Conservation (phyloP, 2,797 vertebrate species). For the Etheostoma perlongum region DNA sequence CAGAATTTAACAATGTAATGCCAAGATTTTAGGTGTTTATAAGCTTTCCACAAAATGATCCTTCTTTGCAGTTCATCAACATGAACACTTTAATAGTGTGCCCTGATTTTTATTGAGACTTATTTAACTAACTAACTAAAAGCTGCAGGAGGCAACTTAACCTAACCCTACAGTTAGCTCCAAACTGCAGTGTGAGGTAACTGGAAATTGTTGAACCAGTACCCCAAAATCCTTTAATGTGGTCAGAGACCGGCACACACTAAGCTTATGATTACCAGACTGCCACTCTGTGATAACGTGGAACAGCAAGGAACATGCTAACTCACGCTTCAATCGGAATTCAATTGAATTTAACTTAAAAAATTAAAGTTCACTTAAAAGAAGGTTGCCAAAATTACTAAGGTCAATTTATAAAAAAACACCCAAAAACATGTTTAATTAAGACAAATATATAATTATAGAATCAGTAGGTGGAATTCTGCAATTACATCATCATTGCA, state of each 20-base stretch:
- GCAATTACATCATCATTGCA: neutral
- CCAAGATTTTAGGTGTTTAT: neutral
- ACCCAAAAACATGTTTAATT: neutral
- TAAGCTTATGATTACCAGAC: neutral
- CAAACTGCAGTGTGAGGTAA: neutral
- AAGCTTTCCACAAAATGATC: too few relatives aligned
- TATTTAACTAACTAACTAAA: slow-evolving; percentile 4
- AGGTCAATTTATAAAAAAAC: slow-evolving; percentile 9
- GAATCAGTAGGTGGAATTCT: neutral
- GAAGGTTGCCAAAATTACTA: neutral
- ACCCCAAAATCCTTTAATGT: neutral
- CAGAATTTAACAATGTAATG: neutral
- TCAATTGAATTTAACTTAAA: neutral
- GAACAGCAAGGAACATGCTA: neutral
- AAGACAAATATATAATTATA: neutral
- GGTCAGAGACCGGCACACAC: neutral
- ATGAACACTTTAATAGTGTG: too few relatives aligned
- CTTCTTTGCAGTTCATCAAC: too few relatives aligned
- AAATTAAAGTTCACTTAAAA: neutral
- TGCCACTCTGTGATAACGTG: neutral
- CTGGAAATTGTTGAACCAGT: neutral
- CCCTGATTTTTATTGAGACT: neutral
- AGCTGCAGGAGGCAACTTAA: neutral
- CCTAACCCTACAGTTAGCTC: neutral
- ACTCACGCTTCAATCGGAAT: neutral